These are phyloP conservation scores for Clitarchus hookeri DNA, from an alignment of 2,888 invertebrate genomes.

Conservation along the genomic window DNA sequence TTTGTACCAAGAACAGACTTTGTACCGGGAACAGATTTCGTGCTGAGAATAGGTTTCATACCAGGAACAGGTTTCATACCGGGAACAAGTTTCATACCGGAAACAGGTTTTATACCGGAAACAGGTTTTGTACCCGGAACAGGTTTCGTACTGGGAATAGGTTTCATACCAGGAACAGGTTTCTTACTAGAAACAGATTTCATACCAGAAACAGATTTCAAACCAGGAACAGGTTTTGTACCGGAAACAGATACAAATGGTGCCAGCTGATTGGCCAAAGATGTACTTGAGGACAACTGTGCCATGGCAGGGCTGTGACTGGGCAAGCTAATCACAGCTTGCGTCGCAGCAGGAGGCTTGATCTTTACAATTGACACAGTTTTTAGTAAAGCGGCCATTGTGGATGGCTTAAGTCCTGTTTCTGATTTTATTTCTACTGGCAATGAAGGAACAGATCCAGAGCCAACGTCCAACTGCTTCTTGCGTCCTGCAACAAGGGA, in stretches of 20 bases:
- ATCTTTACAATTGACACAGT: conserved; percentile 3
- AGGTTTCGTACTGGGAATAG: no score
- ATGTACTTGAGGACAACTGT: neutral
- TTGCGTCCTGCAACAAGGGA: neutral
- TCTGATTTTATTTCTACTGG: conserved; percentile 15
- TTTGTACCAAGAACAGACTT: no score
- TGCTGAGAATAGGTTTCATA: no score
- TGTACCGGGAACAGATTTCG: no score
- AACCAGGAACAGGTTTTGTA: neutral
- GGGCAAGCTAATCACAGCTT: neutral
- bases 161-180: no score
- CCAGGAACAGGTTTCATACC: no score
- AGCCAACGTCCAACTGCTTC: neutral
- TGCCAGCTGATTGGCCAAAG: neutral
- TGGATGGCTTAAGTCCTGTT: neutral
- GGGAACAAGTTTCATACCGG: no score
- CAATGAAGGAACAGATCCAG: neutral
- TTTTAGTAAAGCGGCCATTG: neutral
- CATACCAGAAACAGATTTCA: no score
- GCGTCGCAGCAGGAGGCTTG: neutral
- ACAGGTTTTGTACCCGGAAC: no score
- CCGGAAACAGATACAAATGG: neutral
- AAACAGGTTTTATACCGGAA: no score
- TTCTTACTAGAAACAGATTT: no score
- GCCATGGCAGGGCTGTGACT: conserved; percentile 1